Evolutionary conservation across 2,113 vertebrate species (phyloP), one percentile per base, ranked within the genome.

Genomic region (Vulpes ferrilata): DNA sequence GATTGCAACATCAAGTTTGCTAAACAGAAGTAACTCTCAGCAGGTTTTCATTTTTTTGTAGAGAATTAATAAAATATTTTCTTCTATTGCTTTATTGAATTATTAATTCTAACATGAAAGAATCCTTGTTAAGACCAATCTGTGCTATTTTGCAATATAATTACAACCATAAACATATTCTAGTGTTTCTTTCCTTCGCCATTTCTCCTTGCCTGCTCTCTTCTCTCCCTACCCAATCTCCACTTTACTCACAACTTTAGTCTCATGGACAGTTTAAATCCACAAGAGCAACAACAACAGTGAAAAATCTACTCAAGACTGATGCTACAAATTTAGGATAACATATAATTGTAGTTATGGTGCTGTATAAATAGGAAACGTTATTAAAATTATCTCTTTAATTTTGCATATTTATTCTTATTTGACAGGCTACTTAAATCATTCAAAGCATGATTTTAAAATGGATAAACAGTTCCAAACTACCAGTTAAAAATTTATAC

Each of bases 401-500:
- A 86, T 94, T 97, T 85, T 51, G 23, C 35, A 0, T 87, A 13
- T 57, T 83, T 95, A 88, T 1, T 96, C 43, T 96, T 95, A 86
- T 3, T 87, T 97, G 78, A 89, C 30, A 96, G 89, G 23, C 59
- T 96, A 64, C 7, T 67, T 88, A 96, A 95, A 86, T 88, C 62
- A 80, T 96, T 96, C 65, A 92, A 81, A 87, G 55, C n/a, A 73
- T 89, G 35, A 67, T 92, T 89, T 95, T 60, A 90, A 97, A 95
- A 64, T 92, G 43, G 87, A 3, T 91, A 65, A 95, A 69, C 25
- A 95, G 20, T 92, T 90, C 67, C 53, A 97, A 86, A 59, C 38
- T 86, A 73, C 65, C 69, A 96, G 16, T 92, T 95, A 73, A 79
- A 97, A 97, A 43, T 98, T 95, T 96, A 88, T 98, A 97, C 97